Conservation (phyloP, 2,888 invertebrate species). For the Ormyrus nitidulus region DNA sequence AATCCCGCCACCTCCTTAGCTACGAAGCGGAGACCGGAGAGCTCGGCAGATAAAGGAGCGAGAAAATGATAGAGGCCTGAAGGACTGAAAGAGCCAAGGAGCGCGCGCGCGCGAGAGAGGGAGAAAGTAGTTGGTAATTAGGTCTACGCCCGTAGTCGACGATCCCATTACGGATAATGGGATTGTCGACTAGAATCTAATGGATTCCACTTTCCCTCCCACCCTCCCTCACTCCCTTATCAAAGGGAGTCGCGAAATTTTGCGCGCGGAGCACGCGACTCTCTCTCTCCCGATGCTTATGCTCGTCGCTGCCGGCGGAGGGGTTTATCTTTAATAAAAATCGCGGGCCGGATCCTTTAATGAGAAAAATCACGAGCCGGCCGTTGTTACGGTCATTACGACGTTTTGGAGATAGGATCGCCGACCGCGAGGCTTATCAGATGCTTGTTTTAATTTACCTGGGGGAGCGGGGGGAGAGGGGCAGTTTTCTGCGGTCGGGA, state of each 20-base stretch:
- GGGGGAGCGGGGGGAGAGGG: not conserved
- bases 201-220: constrained; percentile 51
- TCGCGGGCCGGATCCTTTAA: constrained; percentile 1
- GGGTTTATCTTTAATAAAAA: constrained; percentile 36
- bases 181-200: constrained; percentile 57
- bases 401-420: not conserved
- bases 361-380: constrained; percentile 18
- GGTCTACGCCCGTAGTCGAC: constrained; percentile 50
- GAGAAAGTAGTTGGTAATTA: constrained; percentile 44
- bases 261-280: constrained; percentile 14
- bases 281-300: not conserved
- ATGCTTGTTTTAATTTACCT: constrained; percentile 9
- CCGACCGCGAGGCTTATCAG: constrained; percentile 21
- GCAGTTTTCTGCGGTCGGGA: too few species aligned
- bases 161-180: constrained; percentile 58
- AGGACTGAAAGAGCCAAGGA: not conserved
- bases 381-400: constrained; percentile 35
- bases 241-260: constrained; percentile 12
- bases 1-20: not conserved
- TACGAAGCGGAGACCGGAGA: too few species aligned
- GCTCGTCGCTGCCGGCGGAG: too few species aligned
- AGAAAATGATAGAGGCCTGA: constrained; percentile 2
- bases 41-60: not conserved
- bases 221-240: not conserved
- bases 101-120: not conserved